Conservation (phyloP, 2,888 invertebrate species). For the Lamproptera curius region DNA sequence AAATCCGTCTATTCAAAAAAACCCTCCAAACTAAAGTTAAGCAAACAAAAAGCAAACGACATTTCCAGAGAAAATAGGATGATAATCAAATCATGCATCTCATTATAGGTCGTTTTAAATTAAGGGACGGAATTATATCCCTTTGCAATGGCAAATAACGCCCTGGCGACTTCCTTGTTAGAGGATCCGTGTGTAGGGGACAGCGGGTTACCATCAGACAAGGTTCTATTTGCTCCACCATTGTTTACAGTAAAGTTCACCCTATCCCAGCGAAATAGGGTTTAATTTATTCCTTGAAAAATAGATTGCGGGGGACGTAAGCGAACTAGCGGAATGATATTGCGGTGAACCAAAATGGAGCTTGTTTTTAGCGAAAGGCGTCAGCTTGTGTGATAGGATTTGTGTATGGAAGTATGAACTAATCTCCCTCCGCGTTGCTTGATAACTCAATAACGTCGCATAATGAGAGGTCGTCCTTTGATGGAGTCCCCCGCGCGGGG, state of each 20-base stretch:
- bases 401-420: constrained; percentile 77
- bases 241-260: constrained; percentile 21
- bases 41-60: constrained; percentile 23
- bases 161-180: constrained; percentile 66
- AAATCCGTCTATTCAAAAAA: constrained; percentile 19
- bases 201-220: constrained; percentile 37
- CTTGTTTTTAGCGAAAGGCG: constrained; percentile 73
- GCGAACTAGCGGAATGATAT: constrained; percentile 39
- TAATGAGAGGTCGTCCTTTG: constrained; percentile 74
- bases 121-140: constrained; percentile 66
- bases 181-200: constrained; percentile 54
- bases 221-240: constrained; percentile 32
- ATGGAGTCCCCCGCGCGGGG: constrained; percentile 46
- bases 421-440: constrained; percentile 68
- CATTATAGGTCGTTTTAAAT: constrained; percentile 69
- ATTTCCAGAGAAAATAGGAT: constrained; percentile 25
- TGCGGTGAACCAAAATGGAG: constrained; percentile 73
- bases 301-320: constrained; percentile 29
- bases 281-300: constrained; percentile 25
- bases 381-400: constrained; percentile 79
- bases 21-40: constrained; percentile 2
- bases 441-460: constrained; percentile 76
- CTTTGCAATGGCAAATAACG: constrained; percentile 70
- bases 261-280: constrained; percentile 26
- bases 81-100: constrained; percentile 68